phyloP scores from a whole-genome alignment of 2,797 vertebrate genomes.

The Picus viridis region DNA sequence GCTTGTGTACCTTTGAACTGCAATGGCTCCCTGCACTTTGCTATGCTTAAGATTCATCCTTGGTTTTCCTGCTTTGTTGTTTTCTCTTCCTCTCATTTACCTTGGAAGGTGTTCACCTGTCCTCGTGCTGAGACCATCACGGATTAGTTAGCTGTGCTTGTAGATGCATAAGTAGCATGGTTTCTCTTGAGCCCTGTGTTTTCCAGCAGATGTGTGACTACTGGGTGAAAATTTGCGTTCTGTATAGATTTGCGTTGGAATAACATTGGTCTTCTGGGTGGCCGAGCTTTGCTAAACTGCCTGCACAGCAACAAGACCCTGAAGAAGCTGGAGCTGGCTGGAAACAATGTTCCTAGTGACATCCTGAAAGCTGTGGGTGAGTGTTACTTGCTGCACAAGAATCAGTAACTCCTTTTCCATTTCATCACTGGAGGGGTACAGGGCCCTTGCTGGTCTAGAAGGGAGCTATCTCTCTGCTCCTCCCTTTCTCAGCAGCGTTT shows the following conservation, averaged over 20 bases:
- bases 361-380: constrained; percentile 89
- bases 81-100: neutral
- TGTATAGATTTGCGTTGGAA: constrained; percentile 94
- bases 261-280: constrained; percentile 91
- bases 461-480: neutral
- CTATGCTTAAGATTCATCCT: neutral
- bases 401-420: neutral
- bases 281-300: constrained; percentile 86
- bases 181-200: neutral
- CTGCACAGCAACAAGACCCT: constrained; percentile 88
- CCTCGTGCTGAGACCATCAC: neutral
- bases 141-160: neutral
- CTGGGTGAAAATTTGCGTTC: neutral
- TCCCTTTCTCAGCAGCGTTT: neutral
- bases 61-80: neutral
- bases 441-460: neutral
- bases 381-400: neutral
- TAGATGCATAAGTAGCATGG: neutral
- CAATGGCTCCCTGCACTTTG: neutral
- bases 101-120: neutral
- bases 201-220: neutral
- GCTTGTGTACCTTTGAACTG: neutral
- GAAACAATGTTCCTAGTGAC: constrained; percentile 93
- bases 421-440: neutral
- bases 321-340: constrained; percentile 87